These are phyloP conservation scores for Meles meles DNA, from an alignment of 2,113 vertebrate genomes.

Conservation along the genomic window DNA sequence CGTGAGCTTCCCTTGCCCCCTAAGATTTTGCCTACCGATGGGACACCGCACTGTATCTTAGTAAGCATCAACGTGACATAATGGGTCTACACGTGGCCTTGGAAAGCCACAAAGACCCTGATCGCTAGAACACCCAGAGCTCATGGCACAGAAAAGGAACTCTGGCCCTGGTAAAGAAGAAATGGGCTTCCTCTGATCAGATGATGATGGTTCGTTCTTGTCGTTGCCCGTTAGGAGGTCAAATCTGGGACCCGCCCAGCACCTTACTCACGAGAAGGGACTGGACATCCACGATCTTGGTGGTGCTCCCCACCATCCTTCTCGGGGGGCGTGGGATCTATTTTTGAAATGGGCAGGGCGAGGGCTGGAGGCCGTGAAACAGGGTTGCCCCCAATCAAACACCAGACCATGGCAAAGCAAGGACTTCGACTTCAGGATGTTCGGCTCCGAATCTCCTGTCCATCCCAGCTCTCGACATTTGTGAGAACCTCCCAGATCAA, in stretches of 20 bases:
- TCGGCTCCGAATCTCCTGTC: neutral
- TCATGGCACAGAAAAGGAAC: neutral
- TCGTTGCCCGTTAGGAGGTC: neutral
- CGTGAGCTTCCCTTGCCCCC: neutral
- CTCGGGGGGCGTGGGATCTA: neutral
- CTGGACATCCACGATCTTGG: fast-evolving
- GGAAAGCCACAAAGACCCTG: neutral
- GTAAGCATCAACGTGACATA: neutral
- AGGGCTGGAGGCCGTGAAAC: neutral
- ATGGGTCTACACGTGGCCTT: neutral
- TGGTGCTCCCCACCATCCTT: neutral
- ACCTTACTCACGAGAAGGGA: neutral
- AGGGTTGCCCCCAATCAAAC: neutral
- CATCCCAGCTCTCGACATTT: neutral
- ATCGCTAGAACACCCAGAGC: fast-evolving
- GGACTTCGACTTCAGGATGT: neutral
- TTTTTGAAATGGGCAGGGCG: neutral
- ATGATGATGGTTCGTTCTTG: too few species aligned
- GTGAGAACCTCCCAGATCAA: neutral
- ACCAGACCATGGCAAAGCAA: neutral
- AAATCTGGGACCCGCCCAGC: neutral
- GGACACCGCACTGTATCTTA: neutral
- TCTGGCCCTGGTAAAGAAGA: neutral
- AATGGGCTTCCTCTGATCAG: neutral
- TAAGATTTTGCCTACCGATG: neutral